These are phyloP conservation scores for Pammene fasciana DNA, from an alignment of 2,888 invertebrate species.

Conservation along the genomic window DNA sequence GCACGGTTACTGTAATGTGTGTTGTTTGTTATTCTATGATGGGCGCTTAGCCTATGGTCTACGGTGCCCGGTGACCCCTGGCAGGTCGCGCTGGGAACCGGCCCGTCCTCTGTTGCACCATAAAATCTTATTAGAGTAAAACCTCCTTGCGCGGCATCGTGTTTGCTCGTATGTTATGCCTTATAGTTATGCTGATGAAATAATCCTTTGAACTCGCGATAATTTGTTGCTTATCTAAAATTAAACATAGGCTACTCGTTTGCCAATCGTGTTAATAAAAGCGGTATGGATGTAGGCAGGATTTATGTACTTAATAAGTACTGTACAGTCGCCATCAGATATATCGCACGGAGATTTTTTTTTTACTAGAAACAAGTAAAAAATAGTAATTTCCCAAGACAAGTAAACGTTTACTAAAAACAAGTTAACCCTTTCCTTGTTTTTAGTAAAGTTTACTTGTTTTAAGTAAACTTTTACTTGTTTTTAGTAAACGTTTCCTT, in stretches of 20 bases:
- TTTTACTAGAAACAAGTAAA: too few relatives aligned
- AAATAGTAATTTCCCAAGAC: too few relatives aligned
- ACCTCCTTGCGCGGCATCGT: slow-evolving; percentile 27
- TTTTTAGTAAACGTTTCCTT: too few relatives aligned
- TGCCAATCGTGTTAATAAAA: slow-evolving; percentile 14
- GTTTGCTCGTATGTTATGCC: slow-evolving; percentile 31
- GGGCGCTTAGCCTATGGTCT: slow-evolving; percentile 8
- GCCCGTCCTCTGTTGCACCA: slow-evolving; percentile 38
- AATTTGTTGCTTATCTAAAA: slow-evolving; percentile 35
- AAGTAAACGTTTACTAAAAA: too few relatives aligned
- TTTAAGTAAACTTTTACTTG: too few relatives aligned
- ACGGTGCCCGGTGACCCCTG: slow-evolving; percentile 46
- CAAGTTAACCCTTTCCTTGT: too few relatives aligned
- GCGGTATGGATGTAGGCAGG: background rate
- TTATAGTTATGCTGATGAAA: slow-evolving; percentile 35
- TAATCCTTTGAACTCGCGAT: slow-evolving; percentile 35
- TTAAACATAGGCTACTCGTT: slow-evolving; percentile 19
- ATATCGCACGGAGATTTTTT: too few relatives aligned
- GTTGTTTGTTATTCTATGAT: background rate
- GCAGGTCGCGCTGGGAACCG: slow-evolving; percentile 37
- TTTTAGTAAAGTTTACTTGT: too few relatives aligned
- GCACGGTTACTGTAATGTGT: too few relatives aligned
- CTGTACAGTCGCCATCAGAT: too few relatives aligned
- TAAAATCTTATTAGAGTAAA: slow-evolving; percentile 42
- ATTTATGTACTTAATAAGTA: background rate